Conservation (phyloP, 2,113 vertebrate species). For the Patagioenas fasciata region DNA sequence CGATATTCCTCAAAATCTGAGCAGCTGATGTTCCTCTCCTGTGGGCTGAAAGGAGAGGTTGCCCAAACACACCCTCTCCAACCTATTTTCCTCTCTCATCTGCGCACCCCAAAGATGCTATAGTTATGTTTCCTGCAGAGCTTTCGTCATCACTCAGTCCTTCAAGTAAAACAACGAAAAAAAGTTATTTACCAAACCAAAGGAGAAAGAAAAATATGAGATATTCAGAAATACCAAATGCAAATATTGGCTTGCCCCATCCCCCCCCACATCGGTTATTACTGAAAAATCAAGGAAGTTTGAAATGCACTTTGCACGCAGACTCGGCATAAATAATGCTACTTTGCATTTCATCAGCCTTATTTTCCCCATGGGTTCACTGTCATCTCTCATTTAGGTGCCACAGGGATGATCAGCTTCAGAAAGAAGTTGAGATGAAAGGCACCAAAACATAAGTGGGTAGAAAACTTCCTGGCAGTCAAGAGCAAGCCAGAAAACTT, state of each 20-base stretch:
- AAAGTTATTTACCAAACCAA: background rate
- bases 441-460: background rate
- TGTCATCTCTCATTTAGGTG: conserved; percentile 62
- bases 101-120: background rate
- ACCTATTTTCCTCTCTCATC: background rate
- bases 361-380: conserved; percentile 62
- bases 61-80: background rate
- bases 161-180: background rate
- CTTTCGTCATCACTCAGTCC: background rate
- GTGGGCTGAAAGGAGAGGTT: background rate
- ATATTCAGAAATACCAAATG: conserved; percentile 2
- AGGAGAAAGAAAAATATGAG: background rate
- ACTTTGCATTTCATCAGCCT: conserved; percentile 63
- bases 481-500: conserved; percentile 21
- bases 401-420: conserved; percentile 61
- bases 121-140: background rate
- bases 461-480: background rate
- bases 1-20: background rate
- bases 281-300: conserved; percentile 53
- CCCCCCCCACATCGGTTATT: background rate
- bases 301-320: conserved; percentile 55
- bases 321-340: conserved; percentile 33
- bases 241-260: conserved; percentile 2
- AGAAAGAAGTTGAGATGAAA: conserved; percentile 62
- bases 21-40: background rate